Evolutionary conservation across 1,140 invertebrate genomes (phyloP).

Genomic region (Calosoma granatense): DNA sequence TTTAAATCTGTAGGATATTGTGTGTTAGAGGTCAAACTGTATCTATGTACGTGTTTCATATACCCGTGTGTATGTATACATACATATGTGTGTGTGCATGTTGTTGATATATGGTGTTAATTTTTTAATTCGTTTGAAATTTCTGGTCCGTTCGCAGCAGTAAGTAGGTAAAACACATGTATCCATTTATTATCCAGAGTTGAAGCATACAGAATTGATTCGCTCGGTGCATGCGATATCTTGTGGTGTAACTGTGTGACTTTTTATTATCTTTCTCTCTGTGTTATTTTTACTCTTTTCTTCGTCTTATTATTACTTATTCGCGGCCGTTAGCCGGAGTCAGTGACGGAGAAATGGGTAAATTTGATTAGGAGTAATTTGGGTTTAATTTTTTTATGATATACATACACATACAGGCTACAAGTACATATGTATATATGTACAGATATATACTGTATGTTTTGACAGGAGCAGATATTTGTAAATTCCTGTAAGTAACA

Average conservation of each 20-base stretch:
- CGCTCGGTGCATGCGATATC: not conserved
- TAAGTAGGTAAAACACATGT: not conserved
- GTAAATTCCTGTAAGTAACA: too few species aligned
- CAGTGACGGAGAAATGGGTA: too few species aligned
- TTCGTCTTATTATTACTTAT: not conserved
- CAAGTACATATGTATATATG: not conserved
- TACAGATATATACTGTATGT: not conserved
- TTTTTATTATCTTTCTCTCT: not conserved
- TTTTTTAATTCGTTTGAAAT: not conserved
- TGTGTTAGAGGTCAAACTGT: too few species aligned
- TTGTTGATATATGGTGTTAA: not conserved
- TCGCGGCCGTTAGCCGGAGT: too few species aligned
- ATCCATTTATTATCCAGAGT: not conserved
- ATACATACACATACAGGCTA: not conserved
- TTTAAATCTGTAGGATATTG: too few species aligned
- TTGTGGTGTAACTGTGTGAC: not conserved
- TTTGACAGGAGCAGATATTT: too few species aligned
- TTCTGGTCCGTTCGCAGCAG: not conserved
- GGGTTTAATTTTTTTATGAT: too few species aligned
- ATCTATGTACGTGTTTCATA: too few species aligned
- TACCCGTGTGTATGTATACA: not conserved
- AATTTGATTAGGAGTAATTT: too few species aligned
- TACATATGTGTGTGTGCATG: not conserved
- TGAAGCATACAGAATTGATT: not conserved
- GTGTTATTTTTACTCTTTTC: not conserved